A percentile compares a stretch with the other conserved stretches of the same genome.
Evolutionary conservation across 2,888 invertebrate species (phyloP).

Genomic region (Drosophila cognata): DNA sequence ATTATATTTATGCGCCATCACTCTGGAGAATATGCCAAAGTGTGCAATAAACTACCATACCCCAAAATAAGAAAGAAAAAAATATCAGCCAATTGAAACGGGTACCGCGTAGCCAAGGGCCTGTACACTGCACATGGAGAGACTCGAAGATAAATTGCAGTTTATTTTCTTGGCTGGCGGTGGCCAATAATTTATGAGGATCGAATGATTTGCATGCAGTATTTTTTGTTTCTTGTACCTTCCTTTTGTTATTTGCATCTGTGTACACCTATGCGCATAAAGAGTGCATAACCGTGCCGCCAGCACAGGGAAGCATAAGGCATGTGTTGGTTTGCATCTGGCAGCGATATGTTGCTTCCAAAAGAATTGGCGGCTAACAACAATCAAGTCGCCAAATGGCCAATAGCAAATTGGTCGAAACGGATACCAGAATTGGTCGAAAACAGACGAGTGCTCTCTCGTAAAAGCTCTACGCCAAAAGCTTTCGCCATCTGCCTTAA

Average conservation of each 20-base stretch:
- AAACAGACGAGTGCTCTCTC: slow-evolving; percentile 46
- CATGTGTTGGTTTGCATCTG: slow-evolving; percentile 37
- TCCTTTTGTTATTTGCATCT: slow-evolving; percentile 22
- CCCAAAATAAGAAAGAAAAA: neutral
- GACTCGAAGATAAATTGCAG: slow-evolving; percentile 66
- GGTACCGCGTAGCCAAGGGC: slow-evolving; percentile 6
- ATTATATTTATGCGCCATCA: neutral
- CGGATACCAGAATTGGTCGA: slow-evolving; percentile 41
- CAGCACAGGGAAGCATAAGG: slow-evolving; percentile 27
- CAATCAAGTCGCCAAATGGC: slow-evolving; percentile 41
- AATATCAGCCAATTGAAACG: slow-evolving; percentile 17
- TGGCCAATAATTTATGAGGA: slow-evolving; percentile 72
- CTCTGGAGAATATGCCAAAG: neutral
- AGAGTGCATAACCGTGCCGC: slow-evolving; percentile 10
- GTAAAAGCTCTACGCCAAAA: slow-evolving; percentile 53
- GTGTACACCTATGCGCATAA: slow-evolving; percentile 14
- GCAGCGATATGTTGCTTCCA: slow-evolving; percentile 62
- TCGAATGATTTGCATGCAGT: slow-evolving; percentile 76
- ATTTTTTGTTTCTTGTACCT: slow-evolving; percentile 51
- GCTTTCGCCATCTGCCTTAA: slow-evolving; percentile 63
- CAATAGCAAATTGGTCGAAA: slow-evolving; percentile 70
- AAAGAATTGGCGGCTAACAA: slow-evolving; percentile 69
- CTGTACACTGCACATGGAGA: neutral
- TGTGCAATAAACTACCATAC: slow-evolving; percentile 1
- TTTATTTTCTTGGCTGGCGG: slow-evolving; percentile 62